Evolutionary conservation across 2,888 invertebrate genomes (phyloP).

Genomic region (Cynaeus angustus): DNA sequence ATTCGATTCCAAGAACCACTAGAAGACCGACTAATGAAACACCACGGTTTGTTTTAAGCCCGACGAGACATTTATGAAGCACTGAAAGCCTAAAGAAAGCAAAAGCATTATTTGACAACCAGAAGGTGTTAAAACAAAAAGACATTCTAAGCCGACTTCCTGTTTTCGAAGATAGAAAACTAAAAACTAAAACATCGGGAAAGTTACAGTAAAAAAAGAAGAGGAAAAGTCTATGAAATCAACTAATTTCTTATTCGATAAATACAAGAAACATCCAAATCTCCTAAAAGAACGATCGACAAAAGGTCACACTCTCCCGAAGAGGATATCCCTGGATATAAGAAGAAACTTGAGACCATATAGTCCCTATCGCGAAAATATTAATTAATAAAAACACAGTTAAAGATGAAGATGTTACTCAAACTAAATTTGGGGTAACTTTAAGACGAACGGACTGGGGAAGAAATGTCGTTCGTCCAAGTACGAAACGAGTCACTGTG

Average conservation of each 20-base stretch:
- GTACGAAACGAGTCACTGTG: slow-evolving; percentile 67
- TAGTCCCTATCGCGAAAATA: slow-evolving; percentile 56
- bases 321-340: slow-evolving; percentile 50
- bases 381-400: slow-evolving; percentile 47
- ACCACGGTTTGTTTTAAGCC: slow-evolving; percentile 62
- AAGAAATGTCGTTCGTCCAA: slow-evolving; percentile 71
- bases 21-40: slow-evolving; percentile 69
- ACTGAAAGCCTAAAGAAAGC: slow-evolving; percentile 82
- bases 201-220: slow-evolving; percentile 47
- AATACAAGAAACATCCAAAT: slow-evolving; percentile 52
- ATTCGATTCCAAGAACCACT: too few relatives aligned
- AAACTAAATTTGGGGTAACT: slow-evolving; percentile 82
- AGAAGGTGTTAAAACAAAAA: slow-evolving; percentile 66
- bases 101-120: slow-evolving; percentile 81
- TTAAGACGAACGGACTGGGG: slow-evolving; percentile 76
- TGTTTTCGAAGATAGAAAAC: slow-evolving; percentile 69
- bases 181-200: slow-evolving; percentile 33
- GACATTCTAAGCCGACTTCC: slow-evolving; percentile 74
- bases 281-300: slow-evolving; percentile 48
- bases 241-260: too few relatives aligned
- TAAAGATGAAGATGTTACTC: slow-evolving; percentile 58
- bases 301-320: slow-evolving; percentile 50
- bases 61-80: slow-evolving; percentile 71
- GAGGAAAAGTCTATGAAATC: too few relatives aligned
- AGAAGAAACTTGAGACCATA: slow-evolving; percentile 54